Evolutionary conservation across 1,140 invertebrate species (phyloP).

Genomic region (Prorops nasuta): DNA sequence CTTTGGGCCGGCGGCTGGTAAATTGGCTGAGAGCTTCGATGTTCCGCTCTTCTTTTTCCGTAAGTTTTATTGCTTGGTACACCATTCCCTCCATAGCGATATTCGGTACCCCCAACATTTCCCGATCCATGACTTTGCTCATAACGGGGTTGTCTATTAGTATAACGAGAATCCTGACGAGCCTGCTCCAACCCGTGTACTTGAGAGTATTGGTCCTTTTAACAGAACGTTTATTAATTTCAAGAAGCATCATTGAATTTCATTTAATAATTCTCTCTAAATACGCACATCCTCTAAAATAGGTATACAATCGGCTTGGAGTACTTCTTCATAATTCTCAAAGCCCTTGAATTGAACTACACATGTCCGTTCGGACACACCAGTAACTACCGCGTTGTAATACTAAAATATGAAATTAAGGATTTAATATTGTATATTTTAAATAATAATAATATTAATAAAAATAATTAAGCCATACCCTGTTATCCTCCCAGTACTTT

Average conservation of each 20-base stretch:
- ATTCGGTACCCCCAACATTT: conserved; percentile 39
- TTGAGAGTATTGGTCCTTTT: too few relatives aligned
- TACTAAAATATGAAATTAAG: conserved; percentile 62
- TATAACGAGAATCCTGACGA: conserved; percentile 37
- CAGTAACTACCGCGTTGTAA: conserved; percentile 81
- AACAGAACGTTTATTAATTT: too few relatives aligned
- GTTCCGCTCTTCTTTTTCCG: conserved; percentile 39
- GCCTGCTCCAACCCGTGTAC: too few relatives aligned
- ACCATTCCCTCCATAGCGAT: conserved; percentile 39
- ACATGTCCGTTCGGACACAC: conserved; percentile 73
- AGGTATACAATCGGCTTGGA: conserved; percentile 74
- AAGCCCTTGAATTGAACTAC: conserved; percentile 85
- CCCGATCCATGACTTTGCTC: conserved; percentile 45
- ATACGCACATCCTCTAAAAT: conserved; percentile 57
- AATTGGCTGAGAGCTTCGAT: conserved; percentile 48
- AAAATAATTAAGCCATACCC: conserved; percentile 58
- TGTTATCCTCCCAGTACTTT: conserved; percentile 90
- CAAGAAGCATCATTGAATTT: too few relatives aligned
- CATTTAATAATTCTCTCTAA: too few relatives aligned
- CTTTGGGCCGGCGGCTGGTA: conserved; percentile 53
- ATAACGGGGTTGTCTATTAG: conserved; percentile 39
- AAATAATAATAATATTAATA: conserved; percentile 1
- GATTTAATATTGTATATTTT: conserved; percentile 5
- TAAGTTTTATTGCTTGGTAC: conserved; percentile 31
- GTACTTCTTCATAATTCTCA: conserved; percentile 85